Conservation (phyloP, 2,797 vertebrate genomes). For the Platyrinchus mystaceus region DNA sequence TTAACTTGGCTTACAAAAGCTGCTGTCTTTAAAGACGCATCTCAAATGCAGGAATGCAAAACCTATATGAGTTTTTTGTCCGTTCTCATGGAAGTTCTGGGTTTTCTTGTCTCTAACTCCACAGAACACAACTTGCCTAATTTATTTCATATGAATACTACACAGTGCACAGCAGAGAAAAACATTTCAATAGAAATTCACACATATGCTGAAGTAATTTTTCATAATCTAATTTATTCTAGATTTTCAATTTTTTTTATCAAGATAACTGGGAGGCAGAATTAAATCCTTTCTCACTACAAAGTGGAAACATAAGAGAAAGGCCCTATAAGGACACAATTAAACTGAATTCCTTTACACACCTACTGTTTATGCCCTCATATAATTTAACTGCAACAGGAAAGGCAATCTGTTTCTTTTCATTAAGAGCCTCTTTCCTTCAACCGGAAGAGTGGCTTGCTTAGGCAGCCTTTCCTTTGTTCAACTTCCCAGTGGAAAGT, state of each 20-base stretch:
- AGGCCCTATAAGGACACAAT: background rate
- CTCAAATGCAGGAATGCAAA: background rate
- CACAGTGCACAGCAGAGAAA: background rate
- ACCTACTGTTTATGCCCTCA: background rate
- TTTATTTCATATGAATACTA: background rate
- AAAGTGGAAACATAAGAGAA: background rate
- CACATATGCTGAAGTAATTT: background rate
- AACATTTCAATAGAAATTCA: background rate
- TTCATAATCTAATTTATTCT: background rate
- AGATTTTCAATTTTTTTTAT: background rate
- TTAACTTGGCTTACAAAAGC: background rate
- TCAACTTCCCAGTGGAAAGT: background rate
- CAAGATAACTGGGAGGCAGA: background rate
- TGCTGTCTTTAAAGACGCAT: background rate
- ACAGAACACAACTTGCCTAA: background rate
- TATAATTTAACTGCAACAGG: background rate
- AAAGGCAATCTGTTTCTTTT: background rate
- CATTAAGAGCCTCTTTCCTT: background rate
- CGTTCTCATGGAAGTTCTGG: background rate
- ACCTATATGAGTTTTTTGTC: background rate
- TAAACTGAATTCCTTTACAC: background rate
- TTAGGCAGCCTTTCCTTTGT: background rate
- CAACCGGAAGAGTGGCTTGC: background rate
- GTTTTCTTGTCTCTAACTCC: background rate
- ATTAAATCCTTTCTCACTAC: background rate